phyloP scores from a whole-genome alignment of 2,797 vertebrate species.

The Darevskia mixta region DNA sequence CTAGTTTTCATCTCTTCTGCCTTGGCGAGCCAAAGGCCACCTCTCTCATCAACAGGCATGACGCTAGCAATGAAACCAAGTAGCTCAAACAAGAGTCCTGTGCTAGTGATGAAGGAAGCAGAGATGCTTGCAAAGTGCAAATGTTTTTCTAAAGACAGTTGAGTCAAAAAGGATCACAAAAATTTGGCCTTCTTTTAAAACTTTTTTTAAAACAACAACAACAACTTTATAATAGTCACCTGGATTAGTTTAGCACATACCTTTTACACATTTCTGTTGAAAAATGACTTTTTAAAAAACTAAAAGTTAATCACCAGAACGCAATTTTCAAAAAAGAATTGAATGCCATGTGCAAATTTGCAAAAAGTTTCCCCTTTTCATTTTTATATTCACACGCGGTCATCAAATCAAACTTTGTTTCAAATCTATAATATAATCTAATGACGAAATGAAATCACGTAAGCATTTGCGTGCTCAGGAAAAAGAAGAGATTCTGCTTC shows the following conservation, averaged over 20 bases:
- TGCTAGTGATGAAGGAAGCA: neutral
- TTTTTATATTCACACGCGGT: neutral
- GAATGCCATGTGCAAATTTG: neutral
- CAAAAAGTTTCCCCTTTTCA: neutral
- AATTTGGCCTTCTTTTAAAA: neutral
- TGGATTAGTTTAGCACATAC: neutral
- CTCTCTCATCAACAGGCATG: neutral
- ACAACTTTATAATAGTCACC: neutral
- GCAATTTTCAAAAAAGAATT: neutral
- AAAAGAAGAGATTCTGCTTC: neutral
- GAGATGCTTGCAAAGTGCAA: neutral
- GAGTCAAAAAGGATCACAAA: neutral
- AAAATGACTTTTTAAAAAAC: neutral
- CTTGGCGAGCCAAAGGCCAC: neutral
- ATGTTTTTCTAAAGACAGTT: neutral
- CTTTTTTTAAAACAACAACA: neutral
- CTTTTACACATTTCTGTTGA: neutral
- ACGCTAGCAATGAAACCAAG: neutral
- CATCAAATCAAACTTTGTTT: neutral
- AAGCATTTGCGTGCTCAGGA: neutral
- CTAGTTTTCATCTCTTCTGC: neutral
- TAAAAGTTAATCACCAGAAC: neutral
- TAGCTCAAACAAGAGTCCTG: neutral
- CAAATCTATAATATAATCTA: conserved; percentile 1
- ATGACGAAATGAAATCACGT: neutral